These are phyloP conservation scores for Tretioscincus oriximinensis DNA, from an alignment of 2,113 vertebrate genomes.

Conservation along the genomic window DNA sequence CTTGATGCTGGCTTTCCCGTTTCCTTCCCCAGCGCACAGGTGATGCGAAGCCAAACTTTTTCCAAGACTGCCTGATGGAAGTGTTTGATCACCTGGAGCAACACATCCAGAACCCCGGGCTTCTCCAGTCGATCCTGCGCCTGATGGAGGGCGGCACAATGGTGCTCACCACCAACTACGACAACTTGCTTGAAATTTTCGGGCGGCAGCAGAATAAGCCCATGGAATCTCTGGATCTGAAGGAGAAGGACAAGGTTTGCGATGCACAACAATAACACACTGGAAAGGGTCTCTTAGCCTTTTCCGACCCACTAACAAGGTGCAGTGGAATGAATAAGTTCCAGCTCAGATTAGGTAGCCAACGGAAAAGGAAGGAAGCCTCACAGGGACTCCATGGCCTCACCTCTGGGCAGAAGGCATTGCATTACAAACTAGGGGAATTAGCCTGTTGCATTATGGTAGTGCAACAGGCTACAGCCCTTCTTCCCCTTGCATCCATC, in stretches of 20 bases:
- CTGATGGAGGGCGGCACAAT: conserved; percentile 74
- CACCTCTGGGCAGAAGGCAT: too few species aligned
- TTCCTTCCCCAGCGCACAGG: conserved; percentile 59
- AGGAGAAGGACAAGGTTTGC: conserved; percentile 73
- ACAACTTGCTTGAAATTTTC: conserved; percentile 76
- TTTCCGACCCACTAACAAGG: too few species aligned
- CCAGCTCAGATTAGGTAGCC: too few species aligned
- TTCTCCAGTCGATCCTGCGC: conserved; percentile 67
- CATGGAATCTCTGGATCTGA: conserved; percentile 76
- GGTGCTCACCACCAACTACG: conserved; percentile 76
- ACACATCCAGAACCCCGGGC: conserved; percentile 69
- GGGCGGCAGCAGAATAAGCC: conserved; percentile 72
- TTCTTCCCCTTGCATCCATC: too few species aligned
- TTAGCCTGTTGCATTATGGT: background rate
- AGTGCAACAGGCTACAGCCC: too few species aligned
- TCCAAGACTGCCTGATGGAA: conserved; percentile 78
- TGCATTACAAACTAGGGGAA: background rate
- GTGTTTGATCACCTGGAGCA: conserved; percentile 73
- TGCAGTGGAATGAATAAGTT: too few species aligned
- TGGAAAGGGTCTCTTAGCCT: background rate
- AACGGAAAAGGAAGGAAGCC: too few species aligned
- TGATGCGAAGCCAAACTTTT: conserved; percentile 75
- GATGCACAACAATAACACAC: background rate
- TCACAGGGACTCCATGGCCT: too few species aligned
- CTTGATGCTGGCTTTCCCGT: background rate